phyloP scores from a whole-genome alignment of 1,140 invertebrate genomes.

The Polypedilum pembai region DNA sequence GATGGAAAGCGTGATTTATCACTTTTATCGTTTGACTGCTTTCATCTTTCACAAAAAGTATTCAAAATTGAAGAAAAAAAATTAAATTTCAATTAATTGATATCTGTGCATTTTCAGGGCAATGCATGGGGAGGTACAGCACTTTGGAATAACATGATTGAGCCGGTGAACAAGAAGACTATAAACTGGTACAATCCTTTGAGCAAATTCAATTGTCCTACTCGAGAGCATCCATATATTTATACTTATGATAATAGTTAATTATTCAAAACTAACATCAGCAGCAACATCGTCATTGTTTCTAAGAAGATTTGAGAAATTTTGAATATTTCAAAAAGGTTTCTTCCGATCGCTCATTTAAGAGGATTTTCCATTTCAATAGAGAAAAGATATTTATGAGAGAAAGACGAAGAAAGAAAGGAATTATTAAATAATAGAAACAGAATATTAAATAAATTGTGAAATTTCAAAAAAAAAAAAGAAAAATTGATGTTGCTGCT shows the following conservation, averaged over 20 bases:
- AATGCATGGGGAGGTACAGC: slow-evolving; percentile 42
- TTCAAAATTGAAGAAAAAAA: too few relatives aligned
- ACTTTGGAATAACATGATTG: slow-evolving; percentile 29
- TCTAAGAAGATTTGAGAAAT: neutral
- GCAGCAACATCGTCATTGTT: too few relatives aligned
- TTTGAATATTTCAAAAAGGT: neutral
- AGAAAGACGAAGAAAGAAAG: too few relatives aligned
- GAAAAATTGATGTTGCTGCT: too few relatives aligned
- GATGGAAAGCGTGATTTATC: slow-evolving; percentile 47
- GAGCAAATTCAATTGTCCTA: slow-evolving; percentile 34
- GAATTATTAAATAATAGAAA: too few relatives aligned
- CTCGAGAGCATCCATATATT: slow-evolving; percentile 33
- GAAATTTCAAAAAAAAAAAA: too few relatives aligned
- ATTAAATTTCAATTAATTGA: too few relatives aligned
- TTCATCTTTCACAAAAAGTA: slow-evolving; percentile 56
- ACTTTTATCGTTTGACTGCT: slow-evolving; percentile 56
- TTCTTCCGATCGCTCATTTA: neutral
- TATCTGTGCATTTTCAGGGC: too few relatives aligned
- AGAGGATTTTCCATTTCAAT: neutral
- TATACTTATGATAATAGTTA: slow-evolving; percentile 32
- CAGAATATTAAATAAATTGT: too few relatives aligned
- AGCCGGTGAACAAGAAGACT: slow-evolving; percentile 6
- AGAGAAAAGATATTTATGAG: too few relatives aligned
- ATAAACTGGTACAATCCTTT: neutral
- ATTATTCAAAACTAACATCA: neutral